A percentile compares a stretch with the other conserved stretches of the same genome.
Conservation (phyloP, 2,888 invertebrate species). For the Globia sparganii region DNA sequence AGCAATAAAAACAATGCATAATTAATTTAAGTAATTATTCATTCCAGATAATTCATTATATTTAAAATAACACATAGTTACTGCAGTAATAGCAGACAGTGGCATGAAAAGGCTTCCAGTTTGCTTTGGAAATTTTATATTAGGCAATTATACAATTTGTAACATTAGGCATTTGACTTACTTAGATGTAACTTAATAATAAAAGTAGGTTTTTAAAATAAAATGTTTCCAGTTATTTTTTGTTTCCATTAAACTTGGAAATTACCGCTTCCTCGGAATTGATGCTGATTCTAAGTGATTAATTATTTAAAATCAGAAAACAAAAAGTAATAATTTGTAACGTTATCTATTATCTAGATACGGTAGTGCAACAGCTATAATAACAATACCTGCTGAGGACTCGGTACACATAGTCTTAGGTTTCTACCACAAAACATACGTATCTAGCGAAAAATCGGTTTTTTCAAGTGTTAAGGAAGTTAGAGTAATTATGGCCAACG, state of each 20-base stretch:
- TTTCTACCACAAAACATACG: background rate
- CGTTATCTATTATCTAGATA: background rate
- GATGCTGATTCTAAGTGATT: background rate
- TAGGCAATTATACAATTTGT: background rate
- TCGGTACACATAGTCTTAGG: background rate
- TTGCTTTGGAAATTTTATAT: background rate
- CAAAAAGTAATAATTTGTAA: background rate
- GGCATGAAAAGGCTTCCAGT: too few relatives aligned
- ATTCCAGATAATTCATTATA: background rate
- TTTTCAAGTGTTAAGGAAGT: background rate
- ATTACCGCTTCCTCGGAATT: background rate
- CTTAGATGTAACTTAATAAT: background rate
- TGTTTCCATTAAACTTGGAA: background rate
- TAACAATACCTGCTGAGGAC: background rate
- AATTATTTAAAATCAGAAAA: background rate
- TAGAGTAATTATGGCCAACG: background rate
- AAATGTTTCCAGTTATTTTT: background rate
- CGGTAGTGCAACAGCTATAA: background rate
- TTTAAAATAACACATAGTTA: too few relatives aligned
- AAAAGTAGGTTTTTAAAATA: background rate
- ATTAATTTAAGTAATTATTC: background rate
- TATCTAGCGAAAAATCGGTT: background rate
- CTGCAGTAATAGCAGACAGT: too few relatives aligned
- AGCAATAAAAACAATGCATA: conserved; percentile 5
- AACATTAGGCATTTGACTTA: background rate